Base-by-base conservation (phyloP, 2,113 vertebrate species). In the Camelus bactrianus region DNA sequence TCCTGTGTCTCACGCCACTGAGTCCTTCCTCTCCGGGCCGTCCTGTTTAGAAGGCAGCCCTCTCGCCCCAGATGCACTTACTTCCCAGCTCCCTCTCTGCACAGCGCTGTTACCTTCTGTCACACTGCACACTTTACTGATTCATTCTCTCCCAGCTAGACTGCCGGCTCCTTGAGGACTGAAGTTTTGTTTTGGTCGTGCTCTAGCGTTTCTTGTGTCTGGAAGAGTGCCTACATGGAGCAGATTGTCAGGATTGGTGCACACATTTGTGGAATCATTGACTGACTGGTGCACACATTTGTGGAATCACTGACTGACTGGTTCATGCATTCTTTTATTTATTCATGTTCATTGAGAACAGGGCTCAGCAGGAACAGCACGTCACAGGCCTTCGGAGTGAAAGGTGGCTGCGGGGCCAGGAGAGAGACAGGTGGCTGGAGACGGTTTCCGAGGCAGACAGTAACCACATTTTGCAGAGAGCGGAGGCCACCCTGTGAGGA, bases 371-470 rank as follows among this genome's bases (percentile, higher is more conserved):
- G 17, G 2, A 1, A 12, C 8, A 30, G 2, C 38, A 46, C 19
- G 58, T 1, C 0, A 14, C 0, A 35, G 65, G 14, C 3, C 62
- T 58, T 10, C 2, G 11, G n/a, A 58, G 70, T 0, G 9, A 64
- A 32, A 32, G 65, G 0, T 38, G 8, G 0, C 35, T 7, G 13
- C 2, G 8, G 6, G n/a, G 6, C 11, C 17, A 19, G 2, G 32
- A 20, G 4, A 42, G 30, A 15, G 46, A 22, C 48, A 32, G 35
- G 17, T 13, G 30, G 77, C 38, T 3, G 8, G 82, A 28, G 46
- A 10, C 13, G 0, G 7, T 26, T 48, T 24, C 8, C 0, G 1
- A n/a, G 56, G n/a, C 8, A 32, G 62, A n/a, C 0, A 1, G 1
- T 28, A 6, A 38, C 64, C 24, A 8, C 5, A 1, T 19, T 20